A percentile compares a stretch with the other conserved stretches of the same genome.
phyloP scores from a whole-genome alignment of 2,888 invertebrate species.

The Neuroscelio doddi region DNA sequence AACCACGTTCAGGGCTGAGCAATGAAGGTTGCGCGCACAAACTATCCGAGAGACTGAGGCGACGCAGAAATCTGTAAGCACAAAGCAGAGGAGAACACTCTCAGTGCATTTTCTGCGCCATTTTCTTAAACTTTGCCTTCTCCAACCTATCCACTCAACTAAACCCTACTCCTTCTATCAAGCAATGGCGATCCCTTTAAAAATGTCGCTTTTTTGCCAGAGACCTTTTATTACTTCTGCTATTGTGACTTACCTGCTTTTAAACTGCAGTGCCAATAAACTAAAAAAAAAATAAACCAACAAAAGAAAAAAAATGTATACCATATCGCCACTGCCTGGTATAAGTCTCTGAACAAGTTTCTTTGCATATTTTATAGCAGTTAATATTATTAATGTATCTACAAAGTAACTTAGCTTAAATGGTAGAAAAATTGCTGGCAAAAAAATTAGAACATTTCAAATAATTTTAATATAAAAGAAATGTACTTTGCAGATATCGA shows the following conservation, averaged over 20 bases:
- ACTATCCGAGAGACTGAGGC: constrained; percentile 70
- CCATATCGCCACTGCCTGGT: constrained; percentile 64
- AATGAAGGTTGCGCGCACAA: constrained; percentile 68
- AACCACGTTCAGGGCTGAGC: constrained; percentile 70
- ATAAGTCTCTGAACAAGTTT: constrained; percentile 57
- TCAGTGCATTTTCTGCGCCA: constrained; percentile 70
- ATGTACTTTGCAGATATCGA: too few relatives aligned
- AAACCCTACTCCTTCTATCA: constrained; percentile 56
- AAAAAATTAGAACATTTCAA: too few relatives aligned
- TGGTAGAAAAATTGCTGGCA: too few relatives aligned
- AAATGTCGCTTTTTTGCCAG: constrained; percentile 5
- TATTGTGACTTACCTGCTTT: constrained; percentile 47
- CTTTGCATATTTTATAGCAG: neutral
- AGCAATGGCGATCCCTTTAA: constrained; percentile 64
- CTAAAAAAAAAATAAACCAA: constrained; percentile 21
- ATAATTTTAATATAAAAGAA: too few relatives aligned
- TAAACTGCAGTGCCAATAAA: neutral
- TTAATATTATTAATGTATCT: constrained; percentile 1
- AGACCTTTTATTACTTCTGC: constrained; percentile 8
- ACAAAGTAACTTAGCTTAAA: constrained; percentile 4
- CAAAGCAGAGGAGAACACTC: constrained; percentile 72
- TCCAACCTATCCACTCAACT: constrained; percentile 65
- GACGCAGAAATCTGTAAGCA: constrained; percentile 72
- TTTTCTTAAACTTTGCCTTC: constrained; percentile 65
- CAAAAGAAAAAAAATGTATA: constrained; percentile 12